Percentiles rank a stretch among this genome's conserved stretches.
Conservation (phyloP, 2,888 invertebrate species). For the Cyaniris semiargus region DNA sequence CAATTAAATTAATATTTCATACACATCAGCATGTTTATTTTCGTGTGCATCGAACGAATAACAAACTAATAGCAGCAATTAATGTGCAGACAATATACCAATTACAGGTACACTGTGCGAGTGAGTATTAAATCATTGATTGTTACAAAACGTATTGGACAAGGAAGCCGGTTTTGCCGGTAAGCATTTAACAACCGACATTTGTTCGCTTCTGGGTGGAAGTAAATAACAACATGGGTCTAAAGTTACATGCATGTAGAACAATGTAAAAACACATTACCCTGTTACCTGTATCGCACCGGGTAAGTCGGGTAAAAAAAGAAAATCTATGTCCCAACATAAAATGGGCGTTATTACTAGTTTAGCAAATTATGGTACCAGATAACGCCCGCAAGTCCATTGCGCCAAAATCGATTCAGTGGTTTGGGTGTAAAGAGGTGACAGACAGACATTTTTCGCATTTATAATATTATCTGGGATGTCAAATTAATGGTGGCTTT, state of each 20-base stretch:
- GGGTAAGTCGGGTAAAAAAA: not conserved
- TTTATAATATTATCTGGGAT: too few relatives aligned
- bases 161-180: conserved; percentile 15
- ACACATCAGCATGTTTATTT: not conserved
- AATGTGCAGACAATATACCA: conserved; percentile 15
- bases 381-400: too few relatives aligned
- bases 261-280: not conserved
- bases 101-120: conserved; percentile 15
- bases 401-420: too few relatives aligned
- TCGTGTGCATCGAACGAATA: conserved; percentile 4
- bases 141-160: conserved; percentile 1
- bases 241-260: not conserved
- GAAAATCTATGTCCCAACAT: too few relatives aligned
- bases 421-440: too few relatives aligned
- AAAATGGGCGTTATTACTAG: too few relatives aligned
- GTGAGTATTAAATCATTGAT: conserved; percentile 6
- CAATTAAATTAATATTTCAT: conserved; percentile 18
- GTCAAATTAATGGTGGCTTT: too few relatives aligned
- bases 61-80: conserved; percentile 22
- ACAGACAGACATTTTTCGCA: too few relatives aligned
- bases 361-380: too few relatives aligned
- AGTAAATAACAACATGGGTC: not conserved
- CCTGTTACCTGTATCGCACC: not conserved
- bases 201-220: conserved; percentile 16
- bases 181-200: not conserved